Percentiles rank a stretch among this genome's conserved stretches.
These are phyloP conservation scores for Gyrodactylus bullatarudis DNA, from an alignment of 1,140 invertebrate genomes.

Conservation along the genomic window DNA sequence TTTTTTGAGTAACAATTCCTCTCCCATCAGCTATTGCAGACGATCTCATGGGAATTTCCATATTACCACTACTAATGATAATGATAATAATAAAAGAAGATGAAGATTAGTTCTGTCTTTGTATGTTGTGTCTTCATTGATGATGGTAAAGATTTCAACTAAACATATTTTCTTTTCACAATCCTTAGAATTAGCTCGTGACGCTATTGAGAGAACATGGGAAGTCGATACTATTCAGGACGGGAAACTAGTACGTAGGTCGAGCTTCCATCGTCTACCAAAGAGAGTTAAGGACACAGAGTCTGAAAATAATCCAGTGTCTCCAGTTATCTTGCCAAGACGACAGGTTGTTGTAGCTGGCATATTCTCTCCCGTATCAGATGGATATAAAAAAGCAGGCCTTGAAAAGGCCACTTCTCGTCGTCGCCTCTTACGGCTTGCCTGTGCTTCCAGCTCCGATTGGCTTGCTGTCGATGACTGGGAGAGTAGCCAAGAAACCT, in stretches of 20 bases:
- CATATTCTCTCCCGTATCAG: neutral
- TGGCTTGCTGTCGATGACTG: neutral
- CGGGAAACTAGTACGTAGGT: neutral
- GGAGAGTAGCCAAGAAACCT: neutral
- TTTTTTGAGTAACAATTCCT: too few species aligned
- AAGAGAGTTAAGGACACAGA: neutral
- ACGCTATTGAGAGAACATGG: neutral
- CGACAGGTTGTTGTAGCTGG: neutral
- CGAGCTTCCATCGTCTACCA: neutral
- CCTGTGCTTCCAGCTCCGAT: neutral
- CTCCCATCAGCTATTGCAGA: too few species aligned
- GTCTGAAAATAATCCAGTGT: neutral
- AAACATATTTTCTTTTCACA: too few species aligned
- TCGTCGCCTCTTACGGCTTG: neutral
- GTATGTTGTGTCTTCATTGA: too few species aligned
- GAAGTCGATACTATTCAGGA: neutral
- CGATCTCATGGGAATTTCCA: too few species aligned
- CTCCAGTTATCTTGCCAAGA: neutral
- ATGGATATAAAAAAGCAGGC: neutral
- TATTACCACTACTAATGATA: too few species aligned
- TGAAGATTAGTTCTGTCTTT: too few species aligned
- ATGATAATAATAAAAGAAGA: too few species aligned
- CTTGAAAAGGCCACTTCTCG: neutral
- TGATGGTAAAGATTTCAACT: too few species aligned
- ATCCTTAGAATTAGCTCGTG: neutral